Evolutionary conservation across 2,888 invertebrate species (phyloP).

Genomic region (Drosophila dives): DNA sequence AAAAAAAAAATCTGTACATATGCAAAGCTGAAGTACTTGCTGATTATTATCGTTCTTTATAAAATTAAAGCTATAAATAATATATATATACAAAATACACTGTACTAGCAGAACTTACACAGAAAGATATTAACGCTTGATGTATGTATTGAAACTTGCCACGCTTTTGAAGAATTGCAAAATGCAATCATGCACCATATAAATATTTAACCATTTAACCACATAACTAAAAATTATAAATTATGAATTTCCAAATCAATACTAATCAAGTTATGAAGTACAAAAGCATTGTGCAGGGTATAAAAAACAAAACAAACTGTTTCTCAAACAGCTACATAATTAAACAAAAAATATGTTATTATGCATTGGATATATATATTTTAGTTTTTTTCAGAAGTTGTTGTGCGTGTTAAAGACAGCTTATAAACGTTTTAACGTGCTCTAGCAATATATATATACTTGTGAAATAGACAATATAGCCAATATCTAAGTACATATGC

Average conservation of each 20-base stretch:
- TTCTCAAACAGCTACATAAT: conserved; percentile 14
- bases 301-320: conserved; percentile 8
- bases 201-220: not conserved
- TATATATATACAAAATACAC: conserved; percentile 11
- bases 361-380: conserved; percentile 40
- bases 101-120: conserved; percentile 4
- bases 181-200: conserved; percentile 75
- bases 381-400: conserved; percentile 62
- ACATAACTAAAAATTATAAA: not conserved
- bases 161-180: conserved; percentile 78
- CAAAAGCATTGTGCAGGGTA: conserved; percentile 77
- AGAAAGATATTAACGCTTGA: conserved; percentile 1
- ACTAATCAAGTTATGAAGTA: conserved; percentile 39
- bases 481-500: conserved; percentile 40
- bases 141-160: conserved; percentile 41
- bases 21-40: conserved; percentile 82
- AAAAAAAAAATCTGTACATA: conserved; percentile 65
- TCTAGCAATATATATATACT: conserved; percentile 77
- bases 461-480: conserved; percentile 85
- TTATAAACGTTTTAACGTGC: conserved; percentile 40
- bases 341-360: conserved; percentile 8
- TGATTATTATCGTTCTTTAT: conserved; percentile 67
- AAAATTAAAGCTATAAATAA: not conserved
- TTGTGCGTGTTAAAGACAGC: conserved; percentile 53
- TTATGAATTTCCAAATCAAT: conserved; percentile 4